phyloP scores from a whole-genome alignment of 2,888 invertebrate species.

The Vanessa cardui region DNA sequence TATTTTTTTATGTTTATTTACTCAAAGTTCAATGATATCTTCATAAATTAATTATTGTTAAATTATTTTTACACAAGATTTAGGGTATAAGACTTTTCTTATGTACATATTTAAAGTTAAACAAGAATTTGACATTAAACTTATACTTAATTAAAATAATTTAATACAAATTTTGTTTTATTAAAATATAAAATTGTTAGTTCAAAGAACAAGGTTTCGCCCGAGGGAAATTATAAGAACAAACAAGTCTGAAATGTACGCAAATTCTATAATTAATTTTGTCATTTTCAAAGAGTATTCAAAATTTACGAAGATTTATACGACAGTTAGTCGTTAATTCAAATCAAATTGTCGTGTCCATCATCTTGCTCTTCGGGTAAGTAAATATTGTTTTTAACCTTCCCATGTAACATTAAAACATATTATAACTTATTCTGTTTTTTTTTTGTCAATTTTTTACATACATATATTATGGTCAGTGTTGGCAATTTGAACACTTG shows the following conservation, averaged over 20 bases:
- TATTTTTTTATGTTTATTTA: no score
- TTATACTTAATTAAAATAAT: background rate
- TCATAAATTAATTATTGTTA: no score
- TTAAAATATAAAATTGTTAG: background rate
- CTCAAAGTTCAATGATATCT: no score
- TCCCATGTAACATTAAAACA: no score
- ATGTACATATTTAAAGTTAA: no score
- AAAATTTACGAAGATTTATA: constrained; percentile 10
- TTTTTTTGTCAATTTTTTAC: no score
- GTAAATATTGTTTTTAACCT: no score
- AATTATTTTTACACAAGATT: no score
- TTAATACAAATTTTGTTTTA: background rate
- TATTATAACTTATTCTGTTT: no score
- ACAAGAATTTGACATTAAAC: background rate
- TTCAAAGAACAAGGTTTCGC: constrained; percentile 11
- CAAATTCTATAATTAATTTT: constrained; percentile 17
- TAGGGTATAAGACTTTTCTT: no score
- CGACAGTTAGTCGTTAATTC: background rate
- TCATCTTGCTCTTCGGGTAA: background rate
- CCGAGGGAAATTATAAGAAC: constrained; percentile 38
- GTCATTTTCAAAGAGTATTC: constrained; percentile 13
- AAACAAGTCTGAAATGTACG: constrained; percentile 23
- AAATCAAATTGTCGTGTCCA: background rate
- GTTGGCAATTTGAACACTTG: no score
- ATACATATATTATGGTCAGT: no score